phyloP scores from a whole-genome alignment of 2,113 vertebrate species.

The Passer montanus region DNA sequence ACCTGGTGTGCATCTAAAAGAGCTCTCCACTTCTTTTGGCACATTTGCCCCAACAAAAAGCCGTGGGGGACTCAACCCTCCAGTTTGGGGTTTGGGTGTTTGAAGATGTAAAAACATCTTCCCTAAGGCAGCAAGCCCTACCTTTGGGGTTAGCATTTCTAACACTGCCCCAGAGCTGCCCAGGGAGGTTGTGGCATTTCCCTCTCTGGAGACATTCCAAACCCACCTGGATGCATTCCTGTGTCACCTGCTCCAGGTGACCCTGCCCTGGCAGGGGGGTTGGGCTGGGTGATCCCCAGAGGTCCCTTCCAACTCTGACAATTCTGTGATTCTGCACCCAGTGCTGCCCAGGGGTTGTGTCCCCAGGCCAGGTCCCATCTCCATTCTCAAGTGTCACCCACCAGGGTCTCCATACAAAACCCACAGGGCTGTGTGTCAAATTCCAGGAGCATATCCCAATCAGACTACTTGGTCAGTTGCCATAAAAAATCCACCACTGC shows the following conservation, averaged over 20 bases:
- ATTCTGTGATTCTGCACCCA: neutral
- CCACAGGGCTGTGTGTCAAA: neutral
- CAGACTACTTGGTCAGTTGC: neutral
- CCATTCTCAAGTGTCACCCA: neutral
- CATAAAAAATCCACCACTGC: neutral
- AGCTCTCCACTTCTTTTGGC: neutral
- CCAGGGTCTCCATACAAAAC: neutral
- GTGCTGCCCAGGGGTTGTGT: neutral
- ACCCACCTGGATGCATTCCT: neutral
- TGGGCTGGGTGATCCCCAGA: neutral
- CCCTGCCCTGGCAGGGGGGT: neutral
- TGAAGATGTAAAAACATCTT: neutral
- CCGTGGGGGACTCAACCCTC: fast-evolving
- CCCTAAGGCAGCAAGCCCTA: neutral
- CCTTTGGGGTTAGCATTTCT: neutral
- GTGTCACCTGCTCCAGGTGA: neutral
- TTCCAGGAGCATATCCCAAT: neutral
- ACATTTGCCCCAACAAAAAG: fast-evolving
- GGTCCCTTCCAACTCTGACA: neutral
- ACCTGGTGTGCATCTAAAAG: neutral
- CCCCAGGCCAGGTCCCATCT: neutral
- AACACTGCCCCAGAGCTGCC: neutral
- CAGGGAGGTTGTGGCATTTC: neutral
- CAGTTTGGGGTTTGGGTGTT: neutral
- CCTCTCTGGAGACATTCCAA: neutral